Evolutionary conservation across 2,888 invertebrate species (phyloP), one percentile per base, ranked within the genome.

Genomic region (Rugalucina vietnamica): DNA sequence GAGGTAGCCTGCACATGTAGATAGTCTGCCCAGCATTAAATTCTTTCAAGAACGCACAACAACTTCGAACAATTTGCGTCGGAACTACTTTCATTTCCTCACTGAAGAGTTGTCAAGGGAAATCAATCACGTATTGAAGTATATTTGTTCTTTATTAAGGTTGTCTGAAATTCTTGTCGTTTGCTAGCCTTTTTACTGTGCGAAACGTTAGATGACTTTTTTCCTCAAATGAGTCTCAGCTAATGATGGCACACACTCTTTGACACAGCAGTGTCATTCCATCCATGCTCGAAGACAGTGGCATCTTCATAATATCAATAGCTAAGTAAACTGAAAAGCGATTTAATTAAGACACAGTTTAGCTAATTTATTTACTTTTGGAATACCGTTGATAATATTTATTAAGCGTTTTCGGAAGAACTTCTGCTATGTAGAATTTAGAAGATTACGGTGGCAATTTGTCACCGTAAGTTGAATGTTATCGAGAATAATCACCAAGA

Each of bases 61-160:
- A n/a, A n/a, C n/a, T n/a, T n/a, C n/a, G n/a, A n/a, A n/a, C n/a
- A 85, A 87, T 87, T 85, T 85, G 83, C 70, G 76, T 50, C 71
- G 27, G 83, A 77, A 71, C 70, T 70, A 57, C 79, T 82, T 75
- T 85, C 76, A 75, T 81, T 69, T 74, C 69, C 36, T 29, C 76
- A 57, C 60, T 39, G 34, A 39, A 80, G 81, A 34, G 73, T 74
- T 76, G 76, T 65, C 86, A 36, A 37, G 88, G 88, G 88, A 88
- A 88, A 88, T 88, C 84, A 88, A 82, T 85, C 81, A 57, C 39
- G 76, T 83, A 80, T 77, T 73, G 77, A 65, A 86, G 86, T 88
- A 84, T 86, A 88, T 86, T 84, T 78, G 76, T 79, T 84, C 88
- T 86, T 84, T 85, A 88, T 88, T 88, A 88, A 83, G 37, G 69